Conservation (phyloP, 2,888 invertebrate species). For the Alentia gelatinosa region DNA sequence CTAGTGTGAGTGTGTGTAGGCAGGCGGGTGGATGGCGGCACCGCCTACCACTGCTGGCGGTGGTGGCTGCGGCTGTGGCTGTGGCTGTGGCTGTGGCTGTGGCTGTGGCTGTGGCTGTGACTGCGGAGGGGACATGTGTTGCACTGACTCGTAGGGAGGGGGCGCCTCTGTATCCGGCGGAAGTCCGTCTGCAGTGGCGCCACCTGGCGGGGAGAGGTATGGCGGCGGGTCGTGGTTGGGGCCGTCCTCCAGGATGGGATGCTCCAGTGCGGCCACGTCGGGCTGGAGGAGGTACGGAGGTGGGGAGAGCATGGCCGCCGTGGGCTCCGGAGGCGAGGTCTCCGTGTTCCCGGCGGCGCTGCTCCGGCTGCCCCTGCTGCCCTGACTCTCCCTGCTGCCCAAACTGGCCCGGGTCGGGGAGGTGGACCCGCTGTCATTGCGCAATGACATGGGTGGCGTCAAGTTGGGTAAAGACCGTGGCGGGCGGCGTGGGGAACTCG, state of each 20-base stretch:
- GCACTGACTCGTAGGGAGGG: slow-evolving; percentile 40
- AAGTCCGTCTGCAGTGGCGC: slow-evolving; percentile 45
- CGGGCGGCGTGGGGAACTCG: background rate
- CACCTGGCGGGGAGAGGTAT: slow-evolving; percentile 37
- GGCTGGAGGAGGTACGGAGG: slow-evolving; percentile 47
- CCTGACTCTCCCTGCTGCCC: slow-evolving; percentile 33
- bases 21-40: background rate
- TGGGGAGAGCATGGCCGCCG: background rate
- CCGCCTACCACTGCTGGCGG: background rate
- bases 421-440: background rate
- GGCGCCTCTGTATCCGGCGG: slow-evolving; percentile 35
- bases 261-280: slow-evolving; percentile 35
- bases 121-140: background rate
- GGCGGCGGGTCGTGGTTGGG: slow-evolving; percentile 19
- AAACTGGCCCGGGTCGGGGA: background rate
- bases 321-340: background rate
- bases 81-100: background rate
- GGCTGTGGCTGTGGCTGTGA: background rate
- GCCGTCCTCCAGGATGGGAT: background rate
- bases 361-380: slow-evolving; percentile 28
- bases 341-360: background rate
- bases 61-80: no score
- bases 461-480: slow-evolving; percentile 3
- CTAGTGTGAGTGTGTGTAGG: slow-evolving; percentile 25
- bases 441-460: background rate